These are phyloP conservation scores for Tineola bisselliella DNA, from an alignment of 2,888 invertebrate species.

Conservation along the genomic window DNA sequence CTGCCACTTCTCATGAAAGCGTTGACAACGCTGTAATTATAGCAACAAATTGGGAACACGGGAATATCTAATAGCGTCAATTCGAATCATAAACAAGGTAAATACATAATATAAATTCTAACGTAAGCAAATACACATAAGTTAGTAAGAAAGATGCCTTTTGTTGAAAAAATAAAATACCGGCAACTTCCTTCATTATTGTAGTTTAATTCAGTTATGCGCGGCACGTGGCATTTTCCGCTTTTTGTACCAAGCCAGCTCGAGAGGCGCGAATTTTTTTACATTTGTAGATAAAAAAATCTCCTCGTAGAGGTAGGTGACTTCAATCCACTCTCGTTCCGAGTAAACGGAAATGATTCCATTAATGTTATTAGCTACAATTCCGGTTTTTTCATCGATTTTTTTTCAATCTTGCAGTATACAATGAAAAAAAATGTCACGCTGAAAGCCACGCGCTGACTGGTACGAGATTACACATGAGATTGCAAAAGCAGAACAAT, in stretches of 20 bases:
- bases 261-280: neutral
- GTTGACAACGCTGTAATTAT: neutral
- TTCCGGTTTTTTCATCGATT: neutral
- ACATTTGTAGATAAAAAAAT: neutral
- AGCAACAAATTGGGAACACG: neutral
- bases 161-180: neutral
- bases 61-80: neutral
- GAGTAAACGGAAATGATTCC: neutral
- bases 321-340: neutral
- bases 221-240: neutral
- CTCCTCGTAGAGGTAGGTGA: neutral
- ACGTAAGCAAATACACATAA: no score
- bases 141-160: neutral
- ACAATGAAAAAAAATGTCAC: neutral
- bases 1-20: neutral
- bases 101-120: no score
- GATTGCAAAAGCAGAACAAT: conserved; percentile 58
- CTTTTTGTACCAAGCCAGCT: neutral
- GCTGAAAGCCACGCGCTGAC: neutral
- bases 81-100: neutral
- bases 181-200: neutral
- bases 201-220: neutral
- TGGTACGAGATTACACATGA: conserved; percentile 43
- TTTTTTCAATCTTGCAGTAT: neutral
- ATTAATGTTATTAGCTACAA: neutral